These are phyloP conservation scores for Agrotis clavis DNA, from an alignment of 2,888 invertebrate species.

Conservation along the genomic window DNA sequence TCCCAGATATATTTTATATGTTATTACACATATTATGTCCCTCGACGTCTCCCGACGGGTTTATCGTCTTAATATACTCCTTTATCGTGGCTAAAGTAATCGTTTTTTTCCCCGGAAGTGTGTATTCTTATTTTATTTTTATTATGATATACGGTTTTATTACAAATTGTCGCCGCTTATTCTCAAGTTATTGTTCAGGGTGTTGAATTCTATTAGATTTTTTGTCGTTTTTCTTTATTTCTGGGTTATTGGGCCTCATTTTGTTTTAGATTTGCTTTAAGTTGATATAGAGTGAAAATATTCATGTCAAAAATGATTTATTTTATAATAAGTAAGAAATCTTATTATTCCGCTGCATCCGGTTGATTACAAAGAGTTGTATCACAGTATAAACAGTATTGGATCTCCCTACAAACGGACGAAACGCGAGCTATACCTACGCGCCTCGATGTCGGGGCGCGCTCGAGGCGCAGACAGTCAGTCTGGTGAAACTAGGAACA, in stretches of 20 bases:
- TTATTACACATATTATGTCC: conserved; percentile 63
- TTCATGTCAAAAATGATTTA: too few species aligned
- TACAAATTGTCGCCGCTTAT: conserved; percentile 55
- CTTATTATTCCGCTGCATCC: too few species aligned
- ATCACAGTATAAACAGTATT: too few species aligned
- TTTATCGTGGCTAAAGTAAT: conserved; percentile 61
- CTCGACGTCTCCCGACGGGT: conserved; percentile 52
- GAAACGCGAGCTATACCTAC: too few species aligned
- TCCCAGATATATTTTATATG: conserved; percentile 61
- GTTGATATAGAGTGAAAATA: not conserved
- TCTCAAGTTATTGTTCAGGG: conserved; percentile 41
- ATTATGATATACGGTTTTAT: conserved; percentile 60
- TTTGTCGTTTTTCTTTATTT: conserved; percentile 22
- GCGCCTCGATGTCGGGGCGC: too few species aligned
- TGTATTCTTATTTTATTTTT: conserved; percentile 64
- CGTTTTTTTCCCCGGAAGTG: conserved; percentile 54
- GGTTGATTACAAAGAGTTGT: too few species aligned
- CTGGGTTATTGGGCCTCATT: conserved; percentile 3
- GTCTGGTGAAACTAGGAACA: too few species aligned
- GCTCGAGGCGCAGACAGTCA: too few species aligned
- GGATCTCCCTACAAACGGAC: too few species aligned
- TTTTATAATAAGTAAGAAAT: too few species aligned
- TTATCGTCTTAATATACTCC: conserved; percentile 66
- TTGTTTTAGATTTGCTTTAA: not conserved
- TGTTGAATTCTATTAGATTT: conserved; percentile 43